phyloP scores from a whole-genome alignment of 2,113 vertebrate genomes.

The Sterrhoptilus dennistouni region DNA sequence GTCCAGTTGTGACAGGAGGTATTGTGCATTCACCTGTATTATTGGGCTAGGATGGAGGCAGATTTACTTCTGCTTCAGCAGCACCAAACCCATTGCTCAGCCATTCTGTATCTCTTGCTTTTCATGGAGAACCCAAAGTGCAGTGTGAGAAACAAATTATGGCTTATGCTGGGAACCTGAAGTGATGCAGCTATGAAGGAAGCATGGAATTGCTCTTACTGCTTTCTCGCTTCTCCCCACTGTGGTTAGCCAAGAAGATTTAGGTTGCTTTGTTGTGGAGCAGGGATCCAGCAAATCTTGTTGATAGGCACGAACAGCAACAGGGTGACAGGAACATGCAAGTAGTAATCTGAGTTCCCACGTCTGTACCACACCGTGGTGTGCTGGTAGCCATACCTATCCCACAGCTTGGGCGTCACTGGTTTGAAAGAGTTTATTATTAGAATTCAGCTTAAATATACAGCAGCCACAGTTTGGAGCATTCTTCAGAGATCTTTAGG shows the following conservation, averaged over 20 bases:
- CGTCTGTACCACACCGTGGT: accelerated
- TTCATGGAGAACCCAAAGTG: background rate
- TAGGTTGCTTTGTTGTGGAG: background rate
- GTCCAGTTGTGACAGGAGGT: background rate
- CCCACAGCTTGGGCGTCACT: background rate
- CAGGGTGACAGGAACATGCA: background rate
- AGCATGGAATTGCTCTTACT: background rate
- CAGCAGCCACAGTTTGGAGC: background rate
- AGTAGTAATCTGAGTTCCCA: background rate
- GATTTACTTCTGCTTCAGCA: background rate
- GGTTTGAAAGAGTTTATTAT: background rate
- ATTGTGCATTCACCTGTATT: background rate
- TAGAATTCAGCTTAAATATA: background rate
- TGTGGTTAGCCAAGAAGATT: background rate
- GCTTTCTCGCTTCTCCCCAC: background rate
- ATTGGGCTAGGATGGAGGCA: background rate
- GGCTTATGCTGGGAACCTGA: background rate
- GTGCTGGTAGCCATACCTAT: background rate
- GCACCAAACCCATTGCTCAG: background rate
- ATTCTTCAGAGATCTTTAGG: background rate
- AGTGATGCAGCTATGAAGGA: background rate
- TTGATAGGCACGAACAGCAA: background rate
- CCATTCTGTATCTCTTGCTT: background rate
- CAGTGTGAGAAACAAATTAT: accelerated
- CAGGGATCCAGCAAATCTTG: background rate